phyloP scores from a whole-genome alignment of 2,888 invertebrate species.

The Troides helena region DNA sequence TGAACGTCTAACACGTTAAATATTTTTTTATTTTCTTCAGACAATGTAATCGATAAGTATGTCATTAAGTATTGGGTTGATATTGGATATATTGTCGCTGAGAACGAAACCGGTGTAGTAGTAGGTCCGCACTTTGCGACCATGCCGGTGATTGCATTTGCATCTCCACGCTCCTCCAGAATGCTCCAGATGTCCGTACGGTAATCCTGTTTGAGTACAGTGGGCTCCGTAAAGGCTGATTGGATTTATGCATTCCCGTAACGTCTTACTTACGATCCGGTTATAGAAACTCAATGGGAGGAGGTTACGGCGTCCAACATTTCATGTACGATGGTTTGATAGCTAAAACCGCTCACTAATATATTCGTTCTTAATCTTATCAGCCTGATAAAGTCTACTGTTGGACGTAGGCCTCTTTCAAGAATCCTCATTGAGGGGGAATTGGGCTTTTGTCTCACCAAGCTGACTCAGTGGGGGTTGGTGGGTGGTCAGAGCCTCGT shows the following conservation, averaged over 20 bases:
- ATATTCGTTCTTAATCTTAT: no score
- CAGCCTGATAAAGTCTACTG: no score
- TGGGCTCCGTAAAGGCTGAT: conserved; percentile 34
- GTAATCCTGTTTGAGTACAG: conserved; percentile 40
- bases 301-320: neutral
- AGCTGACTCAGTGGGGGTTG: no score
- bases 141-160: conserved; percentile 38
- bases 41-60: neutral
- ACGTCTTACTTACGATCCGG: conserved; percentile 27
- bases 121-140: conserved; percentile 14
- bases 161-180: conserved; percentile 40
- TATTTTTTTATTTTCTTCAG: no score
- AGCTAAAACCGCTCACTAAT: neutral
- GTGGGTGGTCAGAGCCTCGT: no score
- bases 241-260: conserved; percentile 33
- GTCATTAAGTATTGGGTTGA: neutral
- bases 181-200: conserved; percentile 40
- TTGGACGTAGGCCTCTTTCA: no score
- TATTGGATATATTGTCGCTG: neutral
- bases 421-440: no score
- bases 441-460: no score
- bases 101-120: conserved; percentile 7
- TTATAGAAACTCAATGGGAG: conserved; percentile 1
- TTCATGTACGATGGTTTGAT: neutral
- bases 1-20: no score